Base-by-base conservation (phyloP, 1,140 invertebrate species). In the Aphidius gifuensis region DNA sequence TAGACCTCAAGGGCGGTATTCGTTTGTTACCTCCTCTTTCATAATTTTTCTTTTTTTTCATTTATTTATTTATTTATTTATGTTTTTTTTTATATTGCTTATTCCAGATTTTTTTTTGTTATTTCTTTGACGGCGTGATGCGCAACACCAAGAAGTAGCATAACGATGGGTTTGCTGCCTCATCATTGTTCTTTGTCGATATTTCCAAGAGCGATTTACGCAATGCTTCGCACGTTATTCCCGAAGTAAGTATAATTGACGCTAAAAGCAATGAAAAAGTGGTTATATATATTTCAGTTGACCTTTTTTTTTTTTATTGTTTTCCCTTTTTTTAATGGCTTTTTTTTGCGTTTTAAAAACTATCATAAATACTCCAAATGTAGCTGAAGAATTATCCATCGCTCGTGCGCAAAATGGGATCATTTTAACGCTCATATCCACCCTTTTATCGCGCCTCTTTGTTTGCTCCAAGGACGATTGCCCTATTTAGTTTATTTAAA, bases 1-100 rank as follows among this genome's bases (percentile, higher is more conserved):
- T 74, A 77, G 74, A 77, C 75, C 76, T 77, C 71, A 76, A 70
- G 74, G 72, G 62, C 53, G 70, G 74, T 74, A 71, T 72, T 74
- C 71, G 73, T 76, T 75, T 68, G 69, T 68, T 50, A 47, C 55
- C 39, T 58, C 4, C 58, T 32, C 11, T 48, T 56, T 64, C 16
- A 48, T 58, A 48, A 53, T 38, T 21, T 58, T 56, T 58, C 51
- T 58, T 58, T 58, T 63, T 23, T 51, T 58, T 61, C 55, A 54
- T 61, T 16, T 56, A 38, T 56, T 61, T 11, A 32, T 39, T 32
- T 54, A 23, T 40, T 55, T 53, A 3, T 32, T 32, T 32, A 3
- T 32, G 2, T 32, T 43, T 32, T 60, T 53, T 53, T 50, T 32
- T 50, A 16, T 60, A 21, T 40, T 43, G 51, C 60, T 23, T 44